Conservation (phyloP, 2,113 vertebrate species). For the Carassius carassius region DNA sequence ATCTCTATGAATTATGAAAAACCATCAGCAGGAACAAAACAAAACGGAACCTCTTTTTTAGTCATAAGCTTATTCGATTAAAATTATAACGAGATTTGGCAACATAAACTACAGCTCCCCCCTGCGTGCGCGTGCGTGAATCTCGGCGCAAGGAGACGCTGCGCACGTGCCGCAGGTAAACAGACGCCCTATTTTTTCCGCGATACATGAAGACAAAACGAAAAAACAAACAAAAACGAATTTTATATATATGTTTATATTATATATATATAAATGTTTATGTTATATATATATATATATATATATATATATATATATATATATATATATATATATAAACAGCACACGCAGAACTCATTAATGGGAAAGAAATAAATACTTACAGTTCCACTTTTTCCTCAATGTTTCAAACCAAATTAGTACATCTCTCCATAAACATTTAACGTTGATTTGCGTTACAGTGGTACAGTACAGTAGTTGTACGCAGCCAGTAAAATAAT, state of each 20-base stretch:
- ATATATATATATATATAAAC: too few relatives aligned
- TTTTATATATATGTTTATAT: too few relatives aligned
- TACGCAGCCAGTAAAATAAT: neutral
- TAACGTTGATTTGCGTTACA: neutral
- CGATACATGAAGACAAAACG: neutral
- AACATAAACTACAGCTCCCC: constrained; percentile 44
- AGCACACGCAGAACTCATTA: neutral
- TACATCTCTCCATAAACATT: too few relatives aligned
- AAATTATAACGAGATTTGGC: neutral
- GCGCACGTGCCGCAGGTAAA: constrained; percentile 81
- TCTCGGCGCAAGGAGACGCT: constrained; percentile 62
- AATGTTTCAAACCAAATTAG: neutral
- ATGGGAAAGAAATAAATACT: constrained; percentile 14
- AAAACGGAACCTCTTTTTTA: neutral
- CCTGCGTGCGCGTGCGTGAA: constrained; percentile 6
- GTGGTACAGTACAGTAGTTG: neutral
- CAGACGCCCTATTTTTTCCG: constrained; percentile 69
- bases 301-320: too few relatives aligned
- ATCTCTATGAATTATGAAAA: neutral
- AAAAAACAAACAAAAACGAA: too few relatives aligned
- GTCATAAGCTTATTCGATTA: too few relatives aligned
- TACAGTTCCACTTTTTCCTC: neutral
- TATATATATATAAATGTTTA: too few relatives aligned
- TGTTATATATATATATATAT: too few relatives aligned
- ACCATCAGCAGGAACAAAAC: neutral